Evolutionary conservation across 1,140 invertebrate genomes (phyloP), one percentile per base, ranked within the genome.

Genomic region (Hermetia illucens): DNA sequence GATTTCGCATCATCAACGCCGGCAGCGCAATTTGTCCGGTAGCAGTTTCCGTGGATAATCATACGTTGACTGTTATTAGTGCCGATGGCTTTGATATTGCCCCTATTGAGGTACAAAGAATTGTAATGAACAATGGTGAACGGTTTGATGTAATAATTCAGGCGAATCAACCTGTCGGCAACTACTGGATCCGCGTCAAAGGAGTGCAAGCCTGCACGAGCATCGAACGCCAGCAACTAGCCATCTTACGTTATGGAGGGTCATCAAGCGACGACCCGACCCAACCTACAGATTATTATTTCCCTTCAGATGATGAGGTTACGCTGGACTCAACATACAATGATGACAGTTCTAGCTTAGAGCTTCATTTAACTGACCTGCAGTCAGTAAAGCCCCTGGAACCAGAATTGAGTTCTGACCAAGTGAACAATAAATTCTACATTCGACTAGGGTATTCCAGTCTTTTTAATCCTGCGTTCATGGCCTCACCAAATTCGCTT

Each of bases 1-100:
- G 87, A 40, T 87, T 92, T 49, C 66, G 88, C 10, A 59, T 90
- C 12, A 82, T 90, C 29, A 91, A 89, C 51, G 84, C 85, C 3
- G 86, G 83, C 50, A 82, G 90, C 49, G 65, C 89, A 2, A 89
- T 90, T 52, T 91, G 86, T 49, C 88, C 88, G 0, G 79, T 91
- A 32, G 76, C 84, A 52, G 51, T 93, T 33, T 87, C 84, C 0
- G 69, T 93, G 8, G 87, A 92, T 45, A 75, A 81, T 51, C 89
- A 93, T 51, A 79, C 73, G 2, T 58, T 94, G 34, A 73, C 67
- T 1, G 64, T 89, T 2, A 77, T 93, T 21, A 76, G 75, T 21
- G 77, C 76, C 6, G 89, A 94, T 62, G 85, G 87, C 17, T 75
- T 72, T 46, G 78, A 89, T 40, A 56, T 92, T 36, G 63, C 79